Evolutionary conservation across 2,113 vertebrate species (phyloP).

Genomic region (Gobius niger): DNA sequence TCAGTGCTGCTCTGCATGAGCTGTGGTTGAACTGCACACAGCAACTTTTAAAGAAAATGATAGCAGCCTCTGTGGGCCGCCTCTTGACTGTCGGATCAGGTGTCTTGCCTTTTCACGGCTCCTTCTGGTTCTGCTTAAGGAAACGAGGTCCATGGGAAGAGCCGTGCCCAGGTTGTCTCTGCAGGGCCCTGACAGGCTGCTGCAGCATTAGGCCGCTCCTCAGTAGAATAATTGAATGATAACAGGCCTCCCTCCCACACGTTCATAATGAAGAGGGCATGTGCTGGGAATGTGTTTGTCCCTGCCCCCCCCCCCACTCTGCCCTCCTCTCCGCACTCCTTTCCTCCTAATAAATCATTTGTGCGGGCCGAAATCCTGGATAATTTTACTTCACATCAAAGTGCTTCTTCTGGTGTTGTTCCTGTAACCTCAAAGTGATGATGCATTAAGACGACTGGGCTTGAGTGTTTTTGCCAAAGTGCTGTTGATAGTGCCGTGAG

Average conservation of each 20-base stretch:
- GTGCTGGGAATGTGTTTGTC: constrained; percentile 83
- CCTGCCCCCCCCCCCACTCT: constrained; percentile 63
- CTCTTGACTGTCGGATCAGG: constrained; percentile 77
- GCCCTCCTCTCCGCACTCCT: constrained; percentile 44
- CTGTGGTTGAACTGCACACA: not conserved
- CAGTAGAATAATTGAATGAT: constrained; percentile 84
- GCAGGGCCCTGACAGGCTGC: constrained; percentile 81
- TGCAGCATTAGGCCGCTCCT: constrained; percentile 84
- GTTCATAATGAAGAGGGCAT: constrained; percentile 83
- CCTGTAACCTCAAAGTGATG: constrained; percentile 75
- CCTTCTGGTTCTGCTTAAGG: constrained; percentile 84
- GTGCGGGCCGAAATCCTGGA: constrained; percentile 63
- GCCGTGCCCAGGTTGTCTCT: constrained; percentile 79
- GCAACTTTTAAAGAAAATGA: not conserved
- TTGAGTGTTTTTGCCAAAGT: constrained; percentile 57
- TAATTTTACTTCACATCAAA: constrained; percentile 77
- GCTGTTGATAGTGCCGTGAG: constrained; percentile 69
- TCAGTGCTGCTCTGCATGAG: too few species aligned
- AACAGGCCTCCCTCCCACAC: constrained; percentile 60
- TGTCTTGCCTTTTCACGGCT: constrained; percentile 81
- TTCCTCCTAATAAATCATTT: constrained; percentile 76
- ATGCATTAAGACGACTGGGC: constrained; percentile 63
- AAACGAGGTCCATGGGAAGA: constrained; percentile 83
- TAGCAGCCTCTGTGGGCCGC: constrained; percentile 55
- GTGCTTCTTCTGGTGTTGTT: constrained; percentile 74